Base-by-base conservation (phyloP, 2,888 invertebrate genomes). In the Sphaerophoria taeniata region DNA sequence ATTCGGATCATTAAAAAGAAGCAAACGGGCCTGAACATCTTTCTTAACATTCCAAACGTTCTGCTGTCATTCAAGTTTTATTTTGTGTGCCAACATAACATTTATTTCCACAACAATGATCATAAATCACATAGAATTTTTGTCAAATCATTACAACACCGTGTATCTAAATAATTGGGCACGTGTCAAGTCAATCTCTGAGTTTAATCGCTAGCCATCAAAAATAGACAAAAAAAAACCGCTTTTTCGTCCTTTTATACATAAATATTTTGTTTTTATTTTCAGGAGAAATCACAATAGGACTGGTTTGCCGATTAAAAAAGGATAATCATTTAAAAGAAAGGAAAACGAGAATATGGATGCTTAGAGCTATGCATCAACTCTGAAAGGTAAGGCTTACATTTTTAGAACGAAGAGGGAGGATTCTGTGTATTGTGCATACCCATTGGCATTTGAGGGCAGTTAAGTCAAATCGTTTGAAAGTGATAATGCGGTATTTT, bases 401-500 rank as follows among this genome's bases (percentile, higher is more conserved):
- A n/a, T 16, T 2, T 58, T 43, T 34, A 4, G 7, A 7, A 55
- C 43, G 12, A 43, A n/a, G 77, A 82, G 77, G 71, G 81, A 34
- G 77, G 72, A 82, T 72, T 77, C 60, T 61, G 39, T 49, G 9
- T 31, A 31, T 4, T 7, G n/a, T 4, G 6, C 4, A 34, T 33
- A 6, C 12, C 12, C 6, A 11, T 3, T 63, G n/a, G 49, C 9
- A 47, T 79, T 31, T 24, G 53, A 67, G 45, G 31, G 61, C 58
- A 77, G 81, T 55, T 47, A 78, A 82, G 78, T 82, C 78, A 82
- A 82, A 77, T 72, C 55, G 77, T 77, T 77, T 77, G 81, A 61
- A 58, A 78, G 61, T 78, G 82, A 73, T 56, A 78, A 82, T 72
- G 71, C 45, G 6, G 51, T 67, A 3, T 24, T 63, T 34, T 49